phyloP scores from a whole-genome alignment of 2,797 vertebrate species.

The Pantherophis alleghaniensis region DNA sequence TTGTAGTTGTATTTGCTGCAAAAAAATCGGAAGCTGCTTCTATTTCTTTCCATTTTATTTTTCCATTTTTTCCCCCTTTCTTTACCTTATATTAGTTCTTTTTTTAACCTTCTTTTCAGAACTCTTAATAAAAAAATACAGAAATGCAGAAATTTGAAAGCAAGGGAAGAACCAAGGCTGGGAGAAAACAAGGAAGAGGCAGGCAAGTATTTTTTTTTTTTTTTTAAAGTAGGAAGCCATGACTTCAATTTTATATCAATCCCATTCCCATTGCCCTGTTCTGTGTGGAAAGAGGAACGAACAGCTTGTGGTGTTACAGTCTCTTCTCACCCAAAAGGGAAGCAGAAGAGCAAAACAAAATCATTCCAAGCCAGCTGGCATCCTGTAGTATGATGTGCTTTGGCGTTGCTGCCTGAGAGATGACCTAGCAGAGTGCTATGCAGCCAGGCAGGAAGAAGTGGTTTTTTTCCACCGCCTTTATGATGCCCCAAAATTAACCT shows the following conservation, averaged over 20 bases:
- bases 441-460: not conserved
- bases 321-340: not conserved
- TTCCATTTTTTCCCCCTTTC: fast-evolving
- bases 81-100: not conserved
- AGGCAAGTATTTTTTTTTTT: not conserved
- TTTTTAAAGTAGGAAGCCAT: not conserved
- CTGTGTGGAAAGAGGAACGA: not conserved
- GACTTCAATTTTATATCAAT: not conserved
- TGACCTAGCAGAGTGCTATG: not conserved
- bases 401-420: not conserved
- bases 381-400: not conserved
- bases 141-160: not conserved
- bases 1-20: not conserved
- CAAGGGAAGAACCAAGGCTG: not conserved
- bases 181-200: not conserved
- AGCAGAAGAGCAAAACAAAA: not conserved
- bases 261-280: no score
- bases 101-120: not conserved
- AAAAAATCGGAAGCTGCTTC: not conserved
- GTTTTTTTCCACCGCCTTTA: not conserved
- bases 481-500: not conserved
- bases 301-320: not conserved
- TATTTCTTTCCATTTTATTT: not conserved
- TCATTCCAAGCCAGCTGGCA: not conserved
- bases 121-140: not conserved